These are phyloP conservation scores for Cyprinella venusta DNA, from an alignment of 2,797 vertebrate species.

Conservation along the genomic window DNA sequence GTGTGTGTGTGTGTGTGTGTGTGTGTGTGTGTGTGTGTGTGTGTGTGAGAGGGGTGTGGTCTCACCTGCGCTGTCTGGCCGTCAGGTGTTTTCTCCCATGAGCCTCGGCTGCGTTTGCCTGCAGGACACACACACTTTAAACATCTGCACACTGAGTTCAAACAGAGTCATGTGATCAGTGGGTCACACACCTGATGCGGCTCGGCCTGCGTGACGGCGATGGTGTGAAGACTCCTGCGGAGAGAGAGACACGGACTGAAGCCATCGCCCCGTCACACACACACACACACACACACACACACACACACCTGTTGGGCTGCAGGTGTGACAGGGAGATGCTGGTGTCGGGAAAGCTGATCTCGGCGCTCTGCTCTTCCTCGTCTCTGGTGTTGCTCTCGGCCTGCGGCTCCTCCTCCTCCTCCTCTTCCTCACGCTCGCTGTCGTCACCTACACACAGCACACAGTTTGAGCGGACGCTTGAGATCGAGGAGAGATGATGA, in stretches of 20 bases:
- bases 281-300: too few species aligned
- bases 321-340: conserved; percentile 91
- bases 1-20: too few species aligned
- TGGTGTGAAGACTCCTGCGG: conserved; percentile 70
- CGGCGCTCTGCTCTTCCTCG: conserved; percentile 61
- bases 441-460: conserved; percentile 72
- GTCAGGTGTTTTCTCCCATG: conserved; percentile 88
- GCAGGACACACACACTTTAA: conserved; percentile 43
- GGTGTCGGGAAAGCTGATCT: conserved; percentile 89
- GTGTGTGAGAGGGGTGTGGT: too few species aligned
- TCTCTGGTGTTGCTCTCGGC: conserved; percentile 65
- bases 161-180: background rate
- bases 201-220: conserved; percentile 75
- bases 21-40: too few species aligned
- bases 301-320: conserved; percentile 83
- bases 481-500: background rate
- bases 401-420: conserved; percentile 50
- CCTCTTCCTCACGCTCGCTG: conserved; percentile 69
- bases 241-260: conserved; percentile 7
- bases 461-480: background rate
- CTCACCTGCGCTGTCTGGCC: conserved; percentile 93
- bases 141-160: background rate
- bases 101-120: conserved; percentile 75
- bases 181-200: conserved; percentile 74
- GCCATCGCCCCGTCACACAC: too few species aligned